A percentile compares a stretch with the other conserved stretches of the same genome.
These are phyloP conservation scores for Apamea crenata DNA, from an alignment of 2,888 invertebrate species.

Conservation along the genomic window DNA sequence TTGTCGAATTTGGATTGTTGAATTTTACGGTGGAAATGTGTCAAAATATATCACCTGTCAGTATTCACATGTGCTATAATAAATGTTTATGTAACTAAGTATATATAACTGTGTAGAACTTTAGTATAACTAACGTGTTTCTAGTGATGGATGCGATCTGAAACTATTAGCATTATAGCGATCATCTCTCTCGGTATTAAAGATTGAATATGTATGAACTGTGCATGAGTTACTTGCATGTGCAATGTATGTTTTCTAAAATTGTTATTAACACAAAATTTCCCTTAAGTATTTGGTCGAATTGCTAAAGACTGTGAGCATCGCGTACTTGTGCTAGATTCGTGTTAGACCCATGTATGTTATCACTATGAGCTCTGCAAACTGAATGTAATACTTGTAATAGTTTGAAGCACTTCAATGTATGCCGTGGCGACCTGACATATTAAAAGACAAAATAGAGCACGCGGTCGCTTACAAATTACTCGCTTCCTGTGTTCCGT, in stretches of 20 bases:
- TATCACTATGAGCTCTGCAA: slow-evolving; percentile 23
- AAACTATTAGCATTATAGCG: slow-evolving; percentile 39
- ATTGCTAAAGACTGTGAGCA: slow-evolving; percentile 19
- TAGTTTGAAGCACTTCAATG: slow-evolving; percentile 18
- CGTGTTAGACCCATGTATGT: slow-evolving; percentile 28
- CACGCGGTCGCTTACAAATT: slow-evolving; percentile 46
- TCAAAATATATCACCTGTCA: slow-evolving; percentile 70
- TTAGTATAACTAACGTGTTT: slow-evolving; percentile 53
- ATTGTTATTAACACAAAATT: slow-evolving; percentile 17
- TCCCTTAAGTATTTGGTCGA: slow-evolving; percentile 16
- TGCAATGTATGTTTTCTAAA: slow-evolving; percentile 23
- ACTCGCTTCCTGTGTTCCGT: slow-evolving; percentile 42
- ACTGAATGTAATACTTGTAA: slow-evolving; percentile 23
- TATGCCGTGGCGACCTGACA: slow-evolving; percentile 7
- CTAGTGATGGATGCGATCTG: slow-evolving; percentile 44
- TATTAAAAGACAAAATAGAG: slow-evolving; percentile 21
- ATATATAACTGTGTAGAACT: slow-evolving; percentile 61
- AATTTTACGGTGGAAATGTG: slow-evolving; percentile 63
- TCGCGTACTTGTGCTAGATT: slow-evolving; percentile 28
- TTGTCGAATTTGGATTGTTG: slow-evolving; percentile 59
- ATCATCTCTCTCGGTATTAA: slow-evolving; percentile 36
- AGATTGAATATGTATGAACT: slow-evolving; percentile 11
- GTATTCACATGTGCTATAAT: slow-evolving; percentile 72
- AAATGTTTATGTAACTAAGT: slow-evolving; percentile 63
- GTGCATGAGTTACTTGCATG: slow-evolving; percentile 13